Base-by-base conservation (phyloP, 2,888 invertebrate genomes). In the Spialia ferax region DNA sequence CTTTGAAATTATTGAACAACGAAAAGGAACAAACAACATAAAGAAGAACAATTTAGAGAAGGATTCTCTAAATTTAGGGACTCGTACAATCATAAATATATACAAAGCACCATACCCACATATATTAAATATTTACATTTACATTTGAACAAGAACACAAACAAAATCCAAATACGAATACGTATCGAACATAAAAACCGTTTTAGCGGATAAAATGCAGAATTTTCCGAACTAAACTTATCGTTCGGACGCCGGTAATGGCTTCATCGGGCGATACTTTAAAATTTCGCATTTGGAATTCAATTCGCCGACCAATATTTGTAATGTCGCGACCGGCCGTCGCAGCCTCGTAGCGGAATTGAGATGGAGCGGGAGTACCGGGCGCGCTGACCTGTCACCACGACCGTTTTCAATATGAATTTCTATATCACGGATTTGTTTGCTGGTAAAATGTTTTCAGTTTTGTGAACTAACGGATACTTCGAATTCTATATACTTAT, bases 241-340 rank as follows among this genome's bases (percentile, higher is more conserved):
- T 61, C 54, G 38, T 18, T 38, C n/a, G 20, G 18, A 38, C 32
- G 15, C 52, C 10, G 26, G 63, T 23, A 63, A 63, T 54, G 26
- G 54, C 18, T 54, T 63, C 63, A 52, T 52, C 52, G 62, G 52
- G 22, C 54, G 38, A 23, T 52, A 23, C 76, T 80, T 80, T 77
- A 77, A 79, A 82, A 79, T 80, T 79, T 54, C 77, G 73, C 75
- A 79, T 83, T 80, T 74, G 68, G 74, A 83, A 84, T 85, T 85
- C 82, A 84, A 86, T 86, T 84, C 77, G 32, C 20, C 78, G 73
- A 73, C 78, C 82, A 79, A 83, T 81, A 81, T 82, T 83, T 84
- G 82, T 80, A 79, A 82, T 79, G 80, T 79, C 79, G 78, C 50
- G 54, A 26, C 42, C 42, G 54, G 75, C 73, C 73, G 70, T 70